These are phyloP conservation scores for Agonopterix arenella DNA, from an alignment of 2,888 invertebrate species.

Conservation along the genomic window DNA sequence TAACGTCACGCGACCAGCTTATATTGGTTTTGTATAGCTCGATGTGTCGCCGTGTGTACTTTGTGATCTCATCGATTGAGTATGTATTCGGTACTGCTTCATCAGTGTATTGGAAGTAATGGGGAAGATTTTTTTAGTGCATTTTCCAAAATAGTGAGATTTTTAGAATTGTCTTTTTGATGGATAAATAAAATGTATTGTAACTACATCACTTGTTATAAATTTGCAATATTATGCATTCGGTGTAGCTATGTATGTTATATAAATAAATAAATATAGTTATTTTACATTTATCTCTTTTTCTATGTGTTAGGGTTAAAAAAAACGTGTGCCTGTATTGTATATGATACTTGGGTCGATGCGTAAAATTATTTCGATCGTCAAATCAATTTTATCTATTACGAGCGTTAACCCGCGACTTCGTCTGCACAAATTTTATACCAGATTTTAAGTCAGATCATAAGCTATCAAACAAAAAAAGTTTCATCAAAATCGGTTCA, in stretches of 20 bases:
- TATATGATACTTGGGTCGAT: constrained; percentile 4
- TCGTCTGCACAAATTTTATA: too few species aligned
- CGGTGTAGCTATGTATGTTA: constrained; percentile 10
- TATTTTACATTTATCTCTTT: constrained; percentile 22
- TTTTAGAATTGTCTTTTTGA: constrained; percentile 15
- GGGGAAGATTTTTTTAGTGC: constrained; percentile 6
- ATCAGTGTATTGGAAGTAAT: neutral
- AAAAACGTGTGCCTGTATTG: constrained; percentile 41
- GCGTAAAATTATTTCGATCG: too few species aligned
- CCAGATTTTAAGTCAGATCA: too few species aligned
- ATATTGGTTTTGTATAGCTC: too few species aligned
- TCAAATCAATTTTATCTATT: too few species aligned
- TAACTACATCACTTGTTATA: constrained; percentile 14
- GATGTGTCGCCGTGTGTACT: too few species aligned
- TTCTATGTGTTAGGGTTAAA: constrained; percentile 35
- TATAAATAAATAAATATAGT: constrained; percentile 8
- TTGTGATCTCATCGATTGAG: too few species aligned
- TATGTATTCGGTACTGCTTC: neutral
- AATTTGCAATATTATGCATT: constrained; percentile 13
- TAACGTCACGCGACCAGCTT: too few species aligned
- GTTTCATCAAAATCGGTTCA: too few species aligned
- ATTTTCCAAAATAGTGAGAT: constrained; percentile 15
- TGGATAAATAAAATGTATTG: neutral
- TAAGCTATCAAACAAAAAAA: too few species aligned
- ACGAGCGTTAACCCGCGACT: too few species aligned